Conservation (phyloP, 2,888 invertebrate species). For the Cecidostiba fungosa region DNA sequence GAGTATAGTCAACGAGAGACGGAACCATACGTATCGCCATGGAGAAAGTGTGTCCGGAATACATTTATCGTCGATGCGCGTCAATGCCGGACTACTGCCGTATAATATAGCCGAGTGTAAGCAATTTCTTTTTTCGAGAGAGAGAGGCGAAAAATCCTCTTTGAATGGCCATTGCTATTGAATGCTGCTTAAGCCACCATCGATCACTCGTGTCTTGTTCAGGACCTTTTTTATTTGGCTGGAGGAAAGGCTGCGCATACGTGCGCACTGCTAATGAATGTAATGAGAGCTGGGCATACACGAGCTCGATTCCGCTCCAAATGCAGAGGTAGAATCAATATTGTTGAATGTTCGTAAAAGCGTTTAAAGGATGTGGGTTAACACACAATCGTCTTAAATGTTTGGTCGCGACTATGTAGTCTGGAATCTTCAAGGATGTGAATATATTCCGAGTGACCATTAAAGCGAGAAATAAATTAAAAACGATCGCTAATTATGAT, state of each 20-base stretch:
- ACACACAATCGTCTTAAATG: not conserved
- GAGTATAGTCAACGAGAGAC: not conserved
- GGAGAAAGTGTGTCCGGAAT: slow-evolving; percentile 36
- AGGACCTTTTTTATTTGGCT: not conserved
- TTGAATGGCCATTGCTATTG: slow-evolving; percentile 16
- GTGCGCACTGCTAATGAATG: not conserved
- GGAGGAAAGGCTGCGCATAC: not conserved
- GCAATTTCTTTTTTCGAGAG: not conserved
- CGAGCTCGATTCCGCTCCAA: not conserved
- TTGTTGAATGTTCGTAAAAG: not conserved
- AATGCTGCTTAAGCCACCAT: slow-evolving; percentile 28
- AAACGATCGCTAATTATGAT: not conserved
- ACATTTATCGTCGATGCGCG: not conserved
- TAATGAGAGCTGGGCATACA: not conserved
- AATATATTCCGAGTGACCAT: not conserved
- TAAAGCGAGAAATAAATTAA: not conserved
- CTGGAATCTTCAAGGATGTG: not conserved
- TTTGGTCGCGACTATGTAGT: not conserved
- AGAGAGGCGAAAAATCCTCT: not conserved
- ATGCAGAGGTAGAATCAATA: not conserved
- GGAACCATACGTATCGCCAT: not conserved
- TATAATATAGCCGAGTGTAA: slow-evolving; percentile 8
- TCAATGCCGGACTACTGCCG: not conserved
- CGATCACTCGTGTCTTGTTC: slow-evolving; percentile 17
- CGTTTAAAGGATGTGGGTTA: not conserved